Conservation (phyloP, 2,797 vertebrate genomes). For the Spondyliosoma cantharus region DNA sequence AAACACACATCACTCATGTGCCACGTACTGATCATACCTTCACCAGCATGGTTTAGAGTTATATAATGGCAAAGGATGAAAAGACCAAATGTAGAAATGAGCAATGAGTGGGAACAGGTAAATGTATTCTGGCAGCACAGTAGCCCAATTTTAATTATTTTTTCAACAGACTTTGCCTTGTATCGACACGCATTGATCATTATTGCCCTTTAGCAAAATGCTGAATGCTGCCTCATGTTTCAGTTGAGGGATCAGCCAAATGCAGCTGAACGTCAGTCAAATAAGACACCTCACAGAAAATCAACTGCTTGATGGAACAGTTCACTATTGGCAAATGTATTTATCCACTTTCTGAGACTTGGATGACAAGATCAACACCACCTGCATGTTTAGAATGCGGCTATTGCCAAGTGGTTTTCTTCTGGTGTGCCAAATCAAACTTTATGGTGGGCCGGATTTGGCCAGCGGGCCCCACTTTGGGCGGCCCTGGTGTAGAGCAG, state of each 20-base stretch:
- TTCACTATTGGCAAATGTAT: no score
- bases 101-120: rapidly evolving
- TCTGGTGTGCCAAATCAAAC: no score
- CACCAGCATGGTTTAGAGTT: slow-evolving; percentile 1
- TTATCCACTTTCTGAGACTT: background rate
- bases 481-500: no score
- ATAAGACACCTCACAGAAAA: no score
- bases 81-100: slow-evolving; percentile 6
- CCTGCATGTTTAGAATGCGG: background rate
- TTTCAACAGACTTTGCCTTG: background rate
- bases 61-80: background rate
- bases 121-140: background rate
- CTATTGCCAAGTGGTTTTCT: no score
- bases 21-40: slow-evolving; percentile 20
- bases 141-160: background rate
- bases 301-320: no score
- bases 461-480: no score
- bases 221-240: background rate
- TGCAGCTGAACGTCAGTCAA: no score
- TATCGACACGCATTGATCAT: background rate
- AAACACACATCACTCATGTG: slow-evolving; percentile 29
- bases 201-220: background rate
- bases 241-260: background rate
- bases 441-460: no score
- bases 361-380: background rate